Percentiles rank a stretch among this genome's conserved stretches.
These are phyloP conservation scores for Brachionus calyciflorus DNA, from an alignment of 1,140 invertebrate species.

Conservation along the genomic window DNA sequence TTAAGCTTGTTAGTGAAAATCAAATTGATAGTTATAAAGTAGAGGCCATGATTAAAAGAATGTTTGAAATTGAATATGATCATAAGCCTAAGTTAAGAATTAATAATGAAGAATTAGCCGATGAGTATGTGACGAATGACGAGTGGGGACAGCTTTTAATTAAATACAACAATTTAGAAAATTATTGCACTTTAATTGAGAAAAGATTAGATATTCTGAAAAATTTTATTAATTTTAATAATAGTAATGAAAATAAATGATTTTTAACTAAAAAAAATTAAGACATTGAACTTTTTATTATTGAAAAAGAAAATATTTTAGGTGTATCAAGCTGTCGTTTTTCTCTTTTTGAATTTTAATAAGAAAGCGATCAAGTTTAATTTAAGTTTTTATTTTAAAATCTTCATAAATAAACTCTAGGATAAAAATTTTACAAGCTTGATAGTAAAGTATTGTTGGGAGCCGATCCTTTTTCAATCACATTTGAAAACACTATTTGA, in stretches of 20 bases:
- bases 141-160: not conserved
- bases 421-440: too few relatives aligned
- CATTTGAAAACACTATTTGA: too few relatives aligned
- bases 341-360: too few relatives aligned
- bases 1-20: not conserved
- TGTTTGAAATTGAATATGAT: constrained; percentile 21
- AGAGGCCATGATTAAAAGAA: not conserved
- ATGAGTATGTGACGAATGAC: constrained; percentile 29
- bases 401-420: too few relatives aligned
- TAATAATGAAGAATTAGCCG: constrained; percentile 13
- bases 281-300: too few relatives aligned
- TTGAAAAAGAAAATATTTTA: too few relatives aligned
- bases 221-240: not conserved
- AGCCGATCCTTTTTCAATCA: too few relatives aligned
- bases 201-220: not conserved
- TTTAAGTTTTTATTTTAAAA: too few relatives aligned
- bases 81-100: constrained; percentile 27
- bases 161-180: constrained; percentile 17
- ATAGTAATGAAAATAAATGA: not conserved
- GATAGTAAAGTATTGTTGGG: too few relatives aligned
- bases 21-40: constrained; percentile 31
- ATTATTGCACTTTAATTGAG: constrained; percentile 7
- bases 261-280: not conserved
- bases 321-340: too few relatives aligned
- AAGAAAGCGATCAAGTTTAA: too few relatives aligned